Evolutionary conservation across 2,888 invertebrate species (phyloP).

Genomic region (Chloroclysta siterata): DNA sequence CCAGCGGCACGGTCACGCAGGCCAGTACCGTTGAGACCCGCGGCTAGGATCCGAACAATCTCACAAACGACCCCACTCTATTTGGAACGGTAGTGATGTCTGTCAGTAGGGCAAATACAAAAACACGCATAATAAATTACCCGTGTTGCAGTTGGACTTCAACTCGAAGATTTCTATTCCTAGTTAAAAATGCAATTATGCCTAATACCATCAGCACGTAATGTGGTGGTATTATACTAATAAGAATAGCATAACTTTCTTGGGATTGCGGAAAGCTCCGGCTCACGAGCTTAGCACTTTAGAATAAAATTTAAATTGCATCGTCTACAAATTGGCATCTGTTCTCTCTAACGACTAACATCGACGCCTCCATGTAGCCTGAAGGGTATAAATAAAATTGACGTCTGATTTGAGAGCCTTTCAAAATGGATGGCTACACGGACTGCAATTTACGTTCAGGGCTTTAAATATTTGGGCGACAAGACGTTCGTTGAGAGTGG

Average conservation of each 20-base stretch:
- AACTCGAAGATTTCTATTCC: slow-evolving; percentile 33
- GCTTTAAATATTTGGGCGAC: slow-evolving; percentile 36
- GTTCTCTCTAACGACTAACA: slow-evolving; percentile 51
- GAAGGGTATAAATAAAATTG: slow-evolving; percentile 54
- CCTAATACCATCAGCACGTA: slow-evolving; percentile 48
- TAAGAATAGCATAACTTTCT: slow-evolving; percentile 49
- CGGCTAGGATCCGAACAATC: slow-evolving; percentile 67
- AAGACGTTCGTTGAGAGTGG: slow-evolving; percentile 20
- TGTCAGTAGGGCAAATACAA: slow-evolving; percentile 54
- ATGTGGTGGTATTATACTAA: slow-evolving; percentile 49
- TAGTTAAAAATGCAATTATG: slow-evolving; percentile 51
- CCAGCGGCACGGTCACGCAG: slow-evolving; percentile 74
- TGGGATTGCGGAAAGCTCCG: slow-evolving; percentile 46
- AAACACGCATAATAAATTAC: slow-evolving; percentile 38
- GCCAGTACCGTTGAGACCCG: slow-evolving; percentile 67
- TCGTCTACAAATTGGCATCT: slow-evolving; percentile 54
- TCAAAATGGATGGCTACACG: slow-evolving; percentile 42
- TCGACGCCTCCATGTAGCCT: slow-evolving; percentile 51
- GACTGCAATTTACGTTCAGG: slow-evolving; percentile 32
- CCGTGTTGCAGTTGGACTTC: slow-evolving; percentile 19
- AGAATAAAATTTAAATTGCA: slow-evolving; percentile 49
- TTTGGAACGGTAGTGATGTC: slow-evolving; percentile 64
- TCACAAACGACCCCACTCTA: slow-evolving; percentile 62
- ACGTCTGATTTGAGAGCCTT: slow-evolving; percentile 49
- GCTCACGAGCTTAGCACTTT: slow-evolving; percentile 48